phyloP scores from a whole-genome alignment of 2,888 invertebrate species.

The Brachyptera putata region DNA sequence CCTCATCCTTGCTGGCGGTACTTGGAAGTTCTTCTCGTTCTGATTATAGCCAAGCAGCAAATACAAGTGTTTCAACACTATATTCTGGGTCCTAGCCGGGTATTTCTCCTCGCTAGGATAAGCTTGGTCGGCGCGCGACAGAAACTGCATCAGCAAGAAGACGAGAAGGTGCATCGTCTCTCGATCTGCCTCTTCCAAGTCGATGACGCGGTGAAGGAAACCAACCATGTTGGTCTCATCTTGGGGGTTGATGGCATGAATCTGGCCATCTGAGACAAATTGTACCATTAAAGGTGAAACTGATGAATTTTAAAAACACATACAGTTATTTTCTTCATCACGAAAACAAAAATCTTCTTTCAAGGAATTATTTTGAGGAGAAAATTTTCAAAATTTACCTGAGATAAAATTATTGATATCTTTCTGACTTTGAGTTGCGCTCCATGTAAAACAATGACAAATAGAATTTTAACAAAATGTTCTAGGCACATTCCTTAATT shows the following conservation, averaged over 20 bases:
- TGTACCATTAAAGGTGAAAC: too few relatives aligned
- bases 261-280: conserved; percentile 66
- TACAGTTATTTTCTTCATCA: too few relatives aligned
- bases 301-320: too few relatives aligned
- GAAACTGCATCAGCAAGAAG: conserved; percentile 94
- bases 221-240: conserved; percentile 76
- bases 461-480: too few relatives aligned
- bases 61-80: conserved; percentile 88
- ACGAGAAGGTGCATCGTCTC: conserved; percentile 93
- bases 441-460: too few relatives aligned
- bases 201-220: conserved; percentile 81
- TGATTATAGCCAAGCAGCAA: conserved; percentile 89
- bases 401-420: too few relatives aligned
- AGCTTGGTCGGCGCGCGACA: conserved; percentile 75
- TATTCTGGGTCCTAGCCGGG: conserved; percentile 71
- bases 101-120: conserved; percentile 84
- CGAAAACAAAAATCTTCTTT: too few relatives aligned
- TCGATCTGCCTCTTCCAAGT: conserved; percentile 89
- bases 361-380: too few relatives aligned
- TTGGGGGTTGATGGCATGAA: conserved; percentile 76
- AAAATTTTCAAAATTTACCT: too few relatives aligned
- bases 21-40: conserved; percentile 83
- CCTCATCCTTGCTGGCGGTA: conserved; percentile 83
- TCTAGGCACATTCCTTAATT: too few relatives aligned
- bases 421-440: too few relatives aligned